These are phyloP conservation scores for Sturmia bella DNA, from an alignment of 2,888 invertebrate genomes.

Conservation along the genomic window DNA sequence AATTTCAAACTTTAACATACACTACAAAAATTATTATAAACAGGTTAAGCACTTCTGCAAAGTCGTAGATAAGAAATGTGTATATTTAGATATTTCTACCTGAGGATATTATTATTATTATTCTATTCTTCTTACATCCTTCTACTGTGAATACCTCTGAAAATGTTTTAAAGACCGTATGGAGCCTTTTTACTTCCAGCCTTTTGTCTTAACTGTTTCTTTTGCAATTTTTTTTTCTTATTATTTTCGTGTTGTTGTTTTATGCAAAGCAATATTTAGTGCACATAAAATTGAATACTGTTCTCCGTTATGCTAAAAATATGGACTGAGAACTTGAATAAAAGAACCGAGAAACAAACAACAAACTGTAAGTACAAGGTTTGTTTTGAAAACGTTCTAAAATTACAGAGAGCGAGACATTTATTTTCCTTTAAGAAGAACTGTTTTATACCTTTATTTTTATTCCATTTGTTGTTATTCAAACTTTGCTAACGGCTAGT, in stretches of 20 bases:
- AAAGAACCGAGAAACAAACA: conserved; percentile 21
- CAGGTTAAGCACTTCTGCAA: too few relatives aligned
- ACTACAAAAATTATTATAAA: too few relatives aligned
- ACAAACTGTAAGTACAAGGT: conserved; percentile 54
- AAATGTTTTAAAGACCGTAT: conserved; percentile 28
- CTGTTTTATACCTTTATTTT: conserved; percentile 12
- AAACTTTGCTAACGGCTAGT: conserved; percentile 52
- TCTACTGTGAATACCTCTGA: background rate
- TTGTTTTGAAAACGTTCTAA: conserved; percentile 57
- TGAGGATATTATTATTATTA: background rate
- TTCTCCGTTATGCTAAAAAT: conserved; percentile 12
- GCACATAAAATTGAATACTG: conserved; percentile 15
- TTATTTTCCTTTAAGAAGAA: conserved; percentile 7
- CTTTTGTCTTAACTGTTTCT: conserved; percentile 47
- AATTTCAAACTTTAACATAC: background rate
- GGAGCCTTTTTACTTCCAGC: conserved; percentile 13
- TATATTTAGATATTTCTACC: background rate
- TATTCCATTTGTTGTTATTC: conserved; percentile 40
- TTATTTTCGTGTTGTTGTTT: background rate
- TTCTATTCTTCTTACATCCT: background rate
- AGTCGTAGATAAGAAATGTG: background rate
- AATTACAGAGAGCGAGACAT: conserved; percentile 47
- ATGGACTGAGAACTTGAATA: conserved; percentile 9
- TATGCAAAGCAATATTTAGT: conserved; percentile 16
- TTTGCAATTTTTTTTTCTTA: conserved; percentile 9